Base-by-base conservation (phyloP, 2,113 vertebrate species). In the Progne subis region DNA sequence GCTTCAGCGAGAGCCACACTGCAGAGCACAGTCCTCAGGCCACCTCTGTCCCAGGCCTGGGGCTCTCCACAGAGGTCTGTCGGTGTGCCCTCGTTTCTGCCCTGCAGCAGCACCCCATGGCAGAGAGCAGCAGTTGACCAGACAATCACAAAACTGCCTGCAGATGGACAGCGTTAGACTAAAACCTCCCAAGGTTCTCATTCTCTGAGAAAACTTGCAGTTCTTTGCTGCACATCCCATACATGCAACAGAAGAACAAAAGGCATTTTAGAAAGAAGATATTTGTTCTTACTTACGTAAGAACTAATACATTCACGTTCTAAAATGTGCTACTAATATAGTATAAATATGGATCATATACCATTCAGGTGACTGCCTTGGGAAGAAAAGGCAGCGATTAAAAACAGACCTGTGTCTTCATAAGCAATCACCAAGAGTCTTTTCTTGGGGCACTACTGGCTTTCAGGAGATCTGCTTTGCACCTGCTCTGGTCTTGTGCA, bases 271-370 rank as follows among this genome's bases (percentile, higher is more conserved):
- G 94, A 97, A 96, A 92, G 78, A 82, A 81, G 71, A 37, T 95
- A 94, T 81, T 85, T 82, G 77, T 61, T 96, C 96, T 97, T 96
- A 97, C 94, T 93, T 78, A 94, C 0, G 14, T 94, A 96, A 97
- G 95, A 96, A 49, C 72, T 55, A 88, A 80, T 90, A 92, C 6
- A 52, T 92, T 95, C 84, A 89, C 83, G 50, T 93, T 93, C 94
- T 95, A 96, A 92, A 88, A 87, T 61, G 86, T 88, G 69, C 70
- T 96, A 96, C 92, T 94, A 96, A 96, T 86, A 86, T 91, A 97
- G 95, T 96, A 96, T 59, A 95, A 96, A 90, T 80, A 90, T 9
- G 15, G 19, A 68, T 78, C 47, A 86, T 82, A 57, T 81, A 76
- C 91, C 65, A 53, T 82, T 82, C 46, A 93, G 86, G 39, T 77